These are phyloP conservation scores for Delia radicum DNA, from an alignment of 1,140 invertebrate genomes.

Conservation along the genomic window DNA sequence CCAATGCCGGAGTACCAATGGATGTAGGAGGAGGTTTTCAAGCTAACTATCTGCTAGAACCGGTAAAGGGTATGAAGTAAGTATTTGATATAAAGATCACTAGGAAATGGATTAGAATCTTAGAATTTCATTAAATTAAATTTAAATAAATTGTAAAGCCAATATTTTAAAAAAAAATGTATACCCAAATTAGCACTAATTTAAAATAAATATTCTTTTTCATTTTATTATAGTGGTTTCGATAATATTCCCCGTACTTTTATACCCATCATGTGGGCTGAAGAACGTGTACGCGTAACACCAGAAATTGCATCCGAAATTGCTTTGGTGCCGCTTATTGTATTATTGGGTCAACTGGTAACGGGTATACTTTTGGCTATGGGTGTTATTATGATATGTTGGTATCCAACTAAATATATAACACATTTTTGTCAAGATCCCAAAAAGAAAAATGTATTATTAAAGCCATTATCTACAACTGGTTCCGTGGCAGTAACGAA, in stretches of 20 bases:
- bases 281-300: slow-evolving; percentile 64
- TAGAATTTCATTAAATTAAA: background rate
- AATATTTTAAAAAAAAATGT: background rate
- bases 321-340: slow-evolving; percentile 41
- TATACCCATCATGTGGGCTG: slow-evolving; percentile 78
- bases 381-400: slow-evolving; percentile 48
- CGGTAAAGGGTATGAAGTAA: slow-evolving; percentile 65
- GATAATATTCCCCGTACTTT: slow-evolving; percentile 66
- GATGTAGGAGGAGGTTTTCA: slow-evolving; percentile 75
- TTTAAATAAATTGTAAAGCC: background rate
- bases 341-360: slow-evolving; percentile 45
- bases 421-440: slow-evolving; percentile 46
- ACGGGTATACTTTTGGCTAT: slow-evolving; percentile 44
- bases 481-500: slow-evolving; percentile 14
- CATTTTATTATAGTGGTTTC: slow-evolving; percentile 32
- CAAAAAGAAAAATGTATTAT: slow-evolving; percentile 39
- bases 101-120: no score
- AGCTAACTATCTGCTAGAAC: slow-evolving; percentile 71
- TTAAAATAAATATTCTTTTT: background rate
- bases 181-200: background rate
- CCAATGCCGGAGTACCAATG: slow-evolving; percentile 70
- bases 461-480: slow-evolving; percentile 36
- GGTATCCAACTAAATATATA: slow-evolving; percentile 47
- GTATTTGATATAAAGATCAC: slow-evolving; percentile 44
- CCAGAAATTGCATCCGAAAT: slow-evolving; percentile 57